These are phyloP conservation scores for Myiozetetes cayanensis DNA, from an alignment of 2,113 vertebrate genomes.

Conservation along the genomic window DNA sequence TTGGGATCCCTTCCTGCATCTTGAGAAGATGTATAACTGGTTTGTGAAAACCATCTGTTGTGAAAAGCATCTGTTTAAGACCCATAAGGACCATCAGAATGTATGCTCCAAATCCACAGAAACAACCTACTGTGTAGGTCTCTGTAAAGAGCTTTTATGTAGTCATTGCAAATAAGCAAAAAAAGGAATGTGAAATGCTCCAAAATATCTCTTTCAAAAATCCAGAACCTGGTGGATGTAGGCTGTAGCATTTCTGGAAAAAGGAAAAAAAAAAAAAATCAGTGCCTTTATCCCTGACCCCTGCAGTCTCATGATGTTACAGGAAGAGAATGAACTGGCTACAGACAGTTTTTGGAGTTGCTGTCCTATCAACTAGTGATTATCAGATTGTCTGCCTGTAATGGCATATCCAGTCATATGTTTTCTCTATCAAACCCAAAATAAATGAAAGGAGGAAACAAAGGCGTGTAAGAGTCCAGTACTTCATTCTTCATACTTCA, in stretches of 20 bases:
- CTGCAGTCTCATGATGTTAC: not conserved
- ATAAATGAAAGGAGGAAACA: constrained; percentile 65
- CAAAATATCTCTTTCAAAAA: not conserved
- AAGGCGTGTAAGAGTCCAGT: constrained; percentile 45
- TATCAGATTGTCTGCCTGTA: constrained; percentile 13
- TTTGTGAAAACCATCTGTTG: not conserved
- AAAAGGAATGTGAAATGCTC: not conserved
- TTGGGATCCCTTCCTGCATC: not conserved
- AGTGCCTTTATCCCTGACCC: not conserved
- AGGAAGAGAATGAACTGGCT: not conserved
- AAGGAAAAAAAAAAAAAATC: not conserved
- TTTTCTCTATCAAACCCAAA: constrained; percentile 48
- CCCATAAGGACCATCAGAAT: not conserved
- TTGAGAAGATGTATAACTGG: not conserved
- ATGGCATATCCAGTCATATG: constrained; percentile 33
- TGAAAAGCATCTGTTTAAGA: not conserved
- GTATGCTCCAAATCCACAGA: not conserved
- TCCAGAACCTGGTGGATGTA: not conserved
- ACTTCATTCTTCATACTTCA: constrained; percentile 56
- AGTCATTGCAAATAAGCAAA: not conserved
- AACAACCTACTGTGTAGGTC: accelerated
- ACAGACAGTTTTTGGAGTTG: not conserved
- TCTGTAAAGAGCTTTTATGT: not conserved
- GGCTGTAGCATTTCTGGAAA: not conserved
- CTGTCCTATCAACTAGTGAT: not conserved